Conservation (phyloP, 2,113 vertebrate genomes). For the Syngnathoides biaculeatus region DNA sequence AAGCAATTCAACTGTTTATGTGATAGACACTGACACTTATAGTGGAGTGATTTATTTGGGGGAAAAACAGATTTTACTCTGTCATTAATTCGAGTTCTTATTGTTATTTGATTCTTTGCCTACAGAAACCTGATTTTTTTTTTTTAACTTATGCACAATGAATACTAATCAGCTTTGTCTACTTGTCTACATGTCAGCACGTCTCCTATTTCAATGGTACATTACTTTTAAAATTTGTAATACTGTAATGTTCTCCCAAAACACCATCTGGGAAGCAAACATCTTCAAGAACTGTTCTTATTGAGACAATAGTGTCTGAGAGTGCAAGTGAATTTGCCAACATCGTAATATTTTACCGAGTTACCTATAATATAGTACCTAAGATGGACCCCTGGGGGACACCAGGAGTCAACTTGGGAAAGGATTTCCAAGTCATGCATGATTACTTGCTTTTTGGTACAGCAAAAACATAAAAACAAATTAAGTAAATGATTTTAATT, state of each 20-base stretch:
- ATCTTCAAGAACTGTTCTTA: no score
- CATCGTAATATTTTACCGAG: no score
- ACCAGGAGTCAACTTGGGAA: background rate
- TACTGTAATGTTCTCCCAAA: background rate
- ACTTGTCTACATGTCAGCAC: no score
- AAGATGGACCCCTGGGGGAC: background rate
- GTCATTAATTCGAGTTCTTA: background rate
- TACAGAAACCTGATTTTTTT: background rate
- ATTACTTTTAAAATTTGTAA: background rate
- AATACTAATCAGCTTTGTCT: background rate
- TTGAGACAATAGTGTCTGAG: no score
- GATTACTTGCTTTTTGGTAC: background rate
- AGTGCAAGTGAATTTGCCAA: no score
- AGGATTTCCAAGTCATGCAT: background rate
- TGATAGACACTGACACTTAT: background rate
- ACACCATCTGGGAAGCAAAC: background rate
- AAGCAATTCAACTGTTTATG: conserved; percentile 14
- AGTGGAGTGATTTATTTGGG: background rate
- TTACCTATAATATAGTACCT: no score
- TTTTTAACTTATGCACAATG: background rate
- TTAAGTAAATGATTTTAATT: conserved; percentile 13
- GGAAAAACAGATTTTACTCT: background rate
- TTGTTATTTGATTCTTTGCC: background rate
- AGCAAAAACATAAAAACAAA: background rate
- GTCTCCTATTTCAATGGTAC: background rate